Evolutionary conservation across 2,888 invertebrate genomes (phyloP), one percentile per base, ranked within the genome.

Genomic region (Chrysopilus asiliformis): DNA sequence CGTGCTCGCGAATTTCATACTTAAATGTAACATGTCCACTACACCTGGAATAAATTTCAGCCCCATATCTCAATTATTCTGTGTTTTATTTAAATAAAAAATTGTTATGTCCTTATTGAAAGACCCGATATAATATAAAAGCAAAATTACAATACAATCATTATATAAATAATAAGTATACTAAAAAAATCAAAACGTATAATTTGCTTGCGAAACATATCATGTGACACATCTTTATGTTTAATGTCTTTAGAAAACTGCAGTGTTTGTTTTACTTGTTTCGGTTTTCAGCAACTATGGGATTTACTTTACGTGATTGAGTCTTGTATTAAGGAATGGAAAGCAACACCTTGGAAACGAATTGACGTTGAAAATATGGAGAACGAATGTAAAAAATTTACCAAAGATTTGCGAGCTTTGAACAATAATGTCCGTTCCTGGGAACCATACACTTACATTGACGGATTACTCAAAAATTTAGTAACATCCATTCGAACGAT

Each of bases 331-430:
- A 77, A 83, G 44, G 84, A 85, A 57, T 95, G 95, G 94, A 90
- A 91, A 64, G 80, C 76, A 41, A 93, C 93, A 0, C 76, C 81
- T 7, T 95, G 94, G 94, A 81, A 81, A 53, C 82, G 81, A 55
- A 87, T 95, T 45, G 91, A 94, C 55, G 87, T 91, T 4, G 95
- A 95, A 53, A 79, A 79, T 45, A 89, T 94, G 84, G 94, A 94
- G 57, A 80, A 87, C 61, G 91, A 94, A 57, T 86, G 93, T 66
- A 94, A 94, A 64, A 80, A 85, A 51, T 85, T 91, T 56, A 78
- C 82, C 1, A 90, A 90, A 56, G 89, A 90, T 53, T 64, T 90
- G 34, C 71, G 85, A 48, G 74, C 71, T 39, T 66, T 93, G 55
- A 81, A 89, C 48, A 91, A 91, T 54, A 85, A 87, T 50, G 71